These are phyloP conservation scores for Lepidotrigona ventralis DNA, from an alignment of 1,140 invertebrate species.

Conservation along the genomic window DNA sequence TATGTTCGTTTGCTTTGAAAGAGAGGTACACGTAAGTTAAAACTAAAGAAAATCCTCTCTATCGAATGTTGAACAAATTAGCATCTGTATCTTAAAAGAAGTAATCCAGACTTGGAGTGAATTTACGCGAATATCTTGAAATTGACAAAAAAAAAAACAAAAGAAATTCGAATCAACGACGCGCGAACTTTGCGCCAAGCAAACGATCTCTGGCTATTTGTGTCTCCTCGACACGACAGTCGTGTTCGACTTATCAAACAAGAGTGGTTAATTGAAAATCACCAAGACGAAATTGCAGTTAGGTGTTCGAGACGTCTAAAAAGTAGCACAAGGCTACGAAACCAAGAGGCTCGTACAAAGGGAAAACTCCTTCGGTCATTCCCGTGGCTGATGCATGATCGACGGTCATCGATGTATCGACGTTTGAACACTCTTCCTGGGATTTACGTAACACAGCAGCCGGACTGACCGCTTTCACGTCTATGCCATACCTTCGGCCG, in stretches of 20 bases:
- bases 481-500: constrained; percentile 61
- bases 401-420: constrained; percentile 33
- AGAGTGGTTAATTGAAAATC: neutral
- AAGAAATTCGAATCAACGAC: neutral
- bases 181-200: neutral
- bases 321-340: constrained; percentile 45
- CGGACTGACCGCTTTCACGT: constrained; percentile 77
- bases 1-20: neutral
- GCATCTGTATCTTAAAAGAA: neutral
- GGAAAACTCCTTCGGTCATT: constrained; percentile 26
- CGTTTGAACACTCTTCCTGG: constrained; percentile 71
- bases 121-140: neutral
- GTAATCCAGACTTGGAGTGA: neutral
- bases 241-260: neutral
- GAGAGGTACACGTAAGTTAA: accelerated
- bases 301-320: neutral
- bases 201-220: neutral
- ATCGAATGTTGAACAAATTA: too few relatives aligned
- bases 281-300: neutral
- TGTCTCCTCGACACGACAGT: neutral
- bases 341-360: neutral
- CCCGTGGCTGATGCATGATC: neutral
- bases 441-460: constrained; percentile 74
- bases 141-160: neutral
- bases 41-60: neutral